Conservation (phyloP, 2,797 vertebrate genomes). For the Limnodromus scolopaceus region DNA sequence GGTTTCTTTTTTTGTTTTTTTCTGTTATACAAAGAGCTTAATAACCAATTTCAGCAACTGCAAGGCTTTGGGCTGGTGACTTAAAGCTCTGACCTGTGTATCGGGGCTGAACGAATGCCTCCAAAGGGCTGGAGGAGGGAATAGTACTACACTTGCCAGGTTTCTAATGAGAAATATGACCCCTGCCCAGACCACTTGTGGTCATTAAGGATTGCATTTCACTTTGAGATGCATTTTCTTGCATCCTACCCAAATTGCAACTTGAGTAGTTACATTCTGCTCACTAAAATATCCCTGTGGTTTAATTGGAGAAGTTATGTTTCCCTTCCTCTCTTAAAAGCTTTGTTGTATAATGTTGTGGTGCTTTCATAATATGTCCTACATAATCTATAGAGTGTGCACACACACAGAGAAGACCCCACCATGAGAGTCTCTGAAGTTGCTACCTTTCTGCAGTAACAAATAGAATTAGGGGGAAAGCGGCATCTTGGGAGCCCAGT, state of each 20-base stretch:
- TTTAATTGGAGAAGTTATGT: conserved; percentile 35
- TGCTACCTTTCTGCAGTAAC: background rate
- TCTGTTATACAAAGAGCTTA: background rate
- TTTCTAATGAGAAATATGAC: conserved; percentile 63
- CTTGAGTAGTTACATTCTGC: conserved; percentile 46
- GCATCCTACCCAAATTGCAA: conserved; percentile 57
- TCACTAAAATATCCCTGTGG: conserved; percentile 28
- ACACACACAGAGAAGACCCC: background rate
- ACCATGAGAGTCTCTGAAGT: background rate
- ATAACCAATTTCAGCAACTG: conserved; percentile 27
- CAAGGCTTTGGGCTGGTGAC: background rate
- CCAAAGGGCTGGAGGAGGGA: conserved; percentile 22
- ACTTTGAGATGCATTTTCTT: conserved; percentile 47
- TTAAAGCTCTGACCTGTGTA: conserved; percentile 36
- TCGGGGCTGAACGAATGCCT: conserved; percentile 23
- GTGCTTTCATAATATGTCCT: background rate
- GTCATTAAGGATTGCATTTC: conserved; percentile 51
- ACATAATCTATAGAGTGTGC: background rate
- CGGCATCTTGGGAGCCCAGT: background rate
- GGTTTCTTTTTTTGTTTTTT: background rate
- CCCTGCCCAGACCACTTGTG: conserved; percentile 38
- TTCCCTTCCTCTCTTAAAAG: conserved; percentile 29
- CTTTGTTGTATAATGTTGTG: background rate
- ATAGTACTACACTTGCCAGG: conserved; percentile 28
- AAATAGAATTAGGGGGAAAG: background rate